Evolutionary conservation across 1,140 invertebrate species (phyloP).

Genomic region (Drosophila watanabei): DNA sequence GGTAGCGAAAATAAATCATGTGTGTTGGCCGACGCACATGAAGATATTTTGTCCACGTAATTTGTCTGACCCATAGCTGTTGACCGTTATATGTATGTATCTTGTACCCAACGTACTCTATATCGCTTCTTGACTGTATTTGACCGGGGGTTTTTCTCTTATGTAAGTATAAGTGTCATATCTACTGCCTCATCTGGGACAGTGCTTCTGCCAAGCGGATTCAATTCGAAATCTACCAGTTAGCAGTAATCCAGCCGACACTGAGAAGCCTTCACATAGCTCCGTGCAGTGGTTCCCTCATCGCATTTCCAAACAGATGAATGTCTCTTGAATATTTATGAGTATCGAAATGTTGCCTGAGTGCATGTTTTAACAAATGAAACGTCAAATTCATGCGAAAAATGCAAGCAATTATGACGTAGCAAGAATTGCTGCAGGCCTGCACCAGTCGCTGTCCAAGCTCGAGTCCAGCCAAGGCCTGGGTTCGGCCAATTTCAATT

Average conservation of each 20-base stretch:
- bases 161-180: conserved; percentile 36
- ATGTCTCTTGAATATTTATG: conserved; percentile 77
- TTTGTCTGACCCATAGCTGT: no score
- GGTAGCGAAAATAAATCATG: neutral
- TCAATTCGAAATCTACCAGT: conserved; percentile 25
- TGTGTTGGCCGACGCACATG: neutral
- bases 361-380: conserved; percentile 77
- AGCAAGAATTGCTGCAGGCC: conserved; percentile 8
- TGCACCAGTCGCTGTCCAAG: neutral
- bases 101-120: no score
- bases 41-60: neutral
- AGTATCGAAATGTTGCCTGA: conserved; percentile 77
- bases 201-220: conserved; percentile 14
- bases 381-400: conserved; percentile 74
- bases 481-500: conserved; percentile 1
- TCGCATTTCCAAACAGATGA: conserved; percentile 66
- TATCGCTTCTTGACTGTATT: neutral
- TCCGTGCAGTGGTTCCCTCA: conserved; percentile 27
- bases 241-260: conserved; percentile 3
- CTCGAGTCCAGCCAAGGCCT: neutral
- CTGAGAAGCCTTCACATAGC: conserved; percentile 11
- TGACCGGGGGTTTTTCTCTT: neutral
- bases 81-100: no score
- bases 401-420: conserved; percentile 54
- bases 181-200: conserved; percentile 13